phyloP scores from a whole-genome alignment of 1,140 invertebrate species.

The Heterodera schachtii region DNA sequence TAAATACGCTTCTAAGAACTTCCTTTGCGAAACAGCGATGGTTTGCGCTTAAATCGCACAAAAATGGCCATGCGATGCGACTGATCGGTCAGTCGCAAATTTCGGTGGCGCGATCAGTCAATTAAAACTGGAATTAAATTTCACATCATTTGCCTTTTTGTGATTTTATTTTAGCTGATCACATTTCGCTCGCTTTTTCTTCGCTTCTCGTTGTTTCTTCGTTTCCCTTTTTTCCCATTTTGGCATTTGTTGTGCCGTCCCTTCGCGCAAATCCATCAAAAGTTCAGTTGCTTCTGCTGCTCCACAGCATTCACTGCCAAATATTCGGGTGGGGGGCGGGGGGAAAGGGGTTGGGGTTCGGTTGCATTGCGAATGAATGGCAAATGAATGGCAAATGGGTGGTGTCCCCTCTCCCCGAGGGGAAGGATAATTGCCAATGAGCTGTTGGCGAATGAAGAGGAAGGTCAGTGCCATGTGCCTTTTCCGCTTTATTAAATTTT shows the following conservation, averaged over 20 bases:
- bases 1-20: too few relatives aligned
- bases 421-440: neutral
- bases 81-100: too few relatives aligned
- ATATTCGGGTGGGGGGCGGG: neutral
- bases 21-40: too few relatives aligned
- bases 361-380: too few relatives aligned
- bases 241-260: neutral
- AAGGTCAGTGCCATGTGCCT: constrained; percentile 1
- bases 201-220: neutral
- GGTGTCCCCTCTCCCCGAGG: neutral
- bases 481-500: constrained; percentile 7
- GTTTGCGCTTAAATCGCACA: too few relatives aligned
- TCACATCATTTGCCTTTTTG: too few relatives aligned
- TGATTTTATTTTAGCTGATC: too few relatives aligned
- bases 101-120: too few relatives aligned
- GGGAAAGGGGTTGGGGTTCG: neutral
- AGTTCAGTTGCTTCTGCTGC: neutral
- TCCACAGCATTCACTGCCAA: neutral
- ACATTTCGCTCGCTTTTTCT: too few relatives aligned
- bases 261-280: neutral
- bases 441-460: neutral
- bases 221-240: neutral
- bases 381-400: neutral
- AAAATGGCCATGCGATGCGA: too few relatives aligned
- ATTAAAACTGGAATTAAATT: too few relatives aligned